Evolutionary conservation across 2,888 invertebrate genomes (phyloP).

Genomic region (Volucella inanis): DNA sequence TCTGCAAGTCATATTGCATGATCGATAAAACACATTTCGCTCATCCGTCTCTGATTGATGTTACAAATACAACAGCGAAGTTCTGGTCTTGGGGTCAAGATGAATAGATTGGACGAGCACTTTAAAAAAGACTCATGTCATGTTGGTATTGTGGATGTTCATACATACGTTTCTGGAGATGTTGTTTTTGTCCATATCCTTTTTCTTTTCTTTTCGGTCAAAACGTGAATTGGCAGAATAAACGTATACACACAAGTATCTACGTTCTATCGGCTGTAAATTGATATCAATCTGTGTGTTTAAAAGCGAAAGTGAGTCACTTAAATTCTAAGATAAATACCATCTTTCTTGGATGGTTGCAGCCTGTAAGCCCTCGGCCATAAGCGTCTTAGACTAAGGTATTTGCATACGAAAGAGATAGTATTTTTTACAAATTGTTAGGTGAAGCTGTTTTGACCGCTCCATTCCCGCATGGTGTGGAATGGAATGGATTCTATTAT

Average conservation of each 20-base stretch:
- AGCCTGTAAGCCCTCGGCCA: no score
- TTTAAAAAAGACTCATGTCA: constrained; percentile 54
- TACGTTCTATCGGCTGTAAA: background rate
- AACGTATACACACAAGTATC: background rate
- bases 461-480: no score
- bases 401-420: no score
- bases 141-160: constrained; percentile 37
- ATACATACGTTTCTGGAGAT: background rate
- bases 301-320: no score
- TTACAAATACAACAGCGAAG: constrained; percentile 16
- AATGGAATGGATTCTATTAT: no score
- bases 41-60: constrained; percentile 64
- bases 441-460: no score
- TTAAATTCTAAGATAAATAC: no score
- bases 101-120: constrained; percentile 54
- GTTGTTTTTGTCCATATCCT: background rate
- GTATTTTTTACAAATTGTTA: no score
- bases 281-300: background rate
- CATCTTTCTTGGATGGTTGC: no score
- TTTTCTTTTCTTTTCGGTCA: constrained; percentile 24
- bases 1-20: constrained; percentile 61
- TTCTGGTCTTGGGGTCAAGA: constrained; percentile 60
- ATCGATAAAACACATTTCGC: constrained; percentile 48
- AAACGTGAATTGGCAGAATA: constrained; percentile 55
- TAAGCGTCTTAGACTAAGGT: no score